Percentiles rank a stretch among this genome's conserved stretches.
These are phyloP conservation scores for Alcedo quadribrachys DNA, from an alignment of 2,797 vertebrate genomes.

Conservation along the genomic window DNA sequence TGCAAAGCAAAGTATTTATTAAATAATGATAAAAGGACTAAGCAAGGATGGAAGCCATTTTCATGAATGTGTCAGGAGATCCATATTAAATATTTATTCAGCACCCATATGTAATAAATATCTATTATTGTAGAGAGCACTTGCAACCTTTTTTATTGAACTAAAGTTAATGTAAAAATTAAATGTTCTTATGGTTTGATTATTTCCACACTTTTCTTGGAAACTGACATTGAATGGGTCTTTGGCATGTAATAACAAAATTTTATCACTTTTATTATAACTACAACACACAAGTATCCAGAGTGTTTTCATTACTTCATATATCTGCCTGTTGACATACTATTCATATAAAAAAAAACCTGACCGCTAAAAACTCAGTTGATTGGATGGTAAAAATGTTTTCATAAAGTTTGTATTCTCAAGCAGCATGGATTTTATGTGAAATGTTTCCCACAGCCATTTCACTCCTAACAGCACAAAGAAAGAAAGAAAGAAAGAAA, in stretches of 20 bases:
- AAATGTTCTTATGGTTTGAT: background rate
- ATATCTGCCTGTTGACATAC: conserved; percentile 8
- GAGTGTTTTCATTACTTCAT: conserved; percentile 33
- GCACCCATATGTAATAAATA: background rate
- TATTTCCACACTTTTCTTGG: conserved; percentile 32
- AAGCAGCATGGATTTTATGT: background rate
- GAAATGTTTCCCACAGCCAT: background rate
- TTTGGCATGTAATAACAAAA: background rate
- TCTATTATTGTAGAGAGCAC: background rate
- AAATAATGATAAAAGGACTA: background rate
- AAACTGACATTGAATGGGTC: background rate
- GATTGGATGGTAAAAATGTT: background rate
- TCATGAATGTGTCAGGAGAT: background rate
- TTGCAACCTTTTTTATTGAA: conserved; percentile 14
- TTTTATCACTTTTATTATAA: conserved; percentile 6
- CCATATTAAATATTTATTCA: background rate
- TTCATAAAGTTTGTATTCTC: background rate
- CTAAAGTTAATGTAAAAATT: conserved; percentile 4
- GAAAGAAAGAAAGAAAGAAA: rapidly evolving
- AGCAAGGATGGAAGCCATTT: background rate
- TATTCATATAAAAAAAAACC: background rate
- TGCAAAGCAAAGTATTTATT: background rate
- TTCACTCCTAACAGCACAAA: background rate
- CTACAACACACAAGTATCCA: background rate
- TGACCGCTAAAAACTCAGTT: background rate